Percentiles rank a stretch among this genome's conserved stretches.
Conservation (phyloP, 2,888 invertebrate genomes). For the Heliothis peltigera region DNA sequence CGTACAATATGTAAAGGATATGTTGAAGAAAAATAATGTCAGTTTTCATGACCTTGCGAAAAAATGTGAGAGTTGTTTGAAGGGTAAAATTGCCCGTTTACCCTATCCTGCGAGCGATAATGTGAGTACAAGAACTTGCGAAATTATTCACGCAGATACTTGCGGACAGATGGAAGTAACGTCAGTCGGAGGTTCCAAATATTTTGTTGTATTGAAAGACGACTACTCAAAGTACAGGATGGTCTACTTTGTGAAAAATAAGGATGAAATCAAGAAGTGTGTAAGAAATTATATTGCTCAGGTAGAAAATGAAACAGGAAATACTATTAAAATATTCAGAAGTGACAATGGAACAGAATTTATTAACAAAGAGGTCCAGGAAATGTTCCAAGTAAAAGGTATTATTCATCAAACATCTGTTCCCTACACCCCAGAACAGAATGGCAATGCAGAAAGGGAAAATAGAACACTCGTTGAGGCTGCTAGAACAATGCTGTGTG, state of each 20-base stretch:
- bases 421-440: slow-evolving; percentile 14
- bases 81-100: neutral
- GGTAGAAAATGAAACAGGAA: slow-evolving; percentile 22
- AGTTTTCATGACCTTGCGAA: neutral
- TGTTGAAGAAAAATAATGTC: slow-evolving; percentile 16
- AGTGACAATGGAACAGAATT: slow-evolving; percentile 25
- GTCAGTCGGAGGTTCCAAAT: neutral
- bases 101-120: neutral
- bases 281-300: slow-evolving; percentile 2
- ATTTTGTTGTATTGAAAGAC: neutral
- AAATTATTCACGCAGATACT: neutral
- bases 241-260: neutral
- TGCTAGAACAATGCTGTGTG: slow-evolving; percentile 29
- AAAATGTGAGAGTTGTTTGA: neutral
- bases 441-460: slow-evolving; percentile 17
- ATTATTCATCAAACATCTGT: slow-evolving; percentile 21
- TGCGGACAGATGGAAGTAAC: neutral
- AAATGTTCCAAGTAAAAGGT: slow-evolving; percentile 11
- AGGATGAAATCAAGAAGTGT: neutral
- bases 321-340: slow-evolving; percentile 8
- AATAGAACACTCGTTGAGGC: slow-evolving; percentile 27
- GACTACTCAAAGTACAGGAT: neutral
- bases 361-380: slow-evolving; percentile 4
- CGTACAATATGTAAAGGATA: slow-evolving; percentile 33
- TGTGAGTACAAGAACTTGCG: neutral